Conservation (phyloP, 2,888 invertebrate genomes). For the Podabrus alpinus region DNA sequence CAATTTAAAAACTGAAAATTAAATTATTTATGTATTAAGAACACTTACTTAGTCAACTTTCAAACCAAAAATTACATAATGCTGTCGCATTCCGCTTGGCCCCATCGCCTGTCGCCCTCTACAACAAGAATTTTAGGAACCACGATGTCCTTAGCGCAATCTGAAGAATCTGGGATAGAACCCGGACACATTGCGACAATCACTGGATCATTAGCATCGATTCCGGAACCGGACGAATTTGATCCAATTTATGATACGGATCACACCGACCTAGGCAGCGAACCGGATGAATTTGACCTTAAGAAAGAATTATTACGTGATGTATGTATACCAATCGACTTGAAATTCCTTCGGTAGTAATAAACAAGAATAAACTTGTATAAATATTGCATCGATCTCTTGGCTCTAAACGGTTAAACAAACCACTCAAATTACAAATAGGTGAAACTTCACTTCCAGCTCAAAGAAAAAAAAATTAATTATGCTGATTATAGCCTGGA, state of each 20-base stretch:
- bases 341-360: background rate
- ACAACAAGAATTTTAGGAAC: constrained; percentile 48
- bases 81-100: constrained; percentile 55
- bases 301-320: constrained; percentile 78
- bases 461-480: background rate
- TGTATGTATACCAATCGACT: constrained; percentile 60
- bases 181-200: constrained; percentile 71
- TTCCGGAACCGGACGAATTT: constrained; percentile 60
- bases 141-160: constrained; percentile 49
- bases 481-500: background rate
- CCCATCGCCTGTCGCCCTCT: constrained; percentile 54
- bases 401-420: background rate
- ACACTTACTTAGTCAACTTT: constrained; percentile 9
- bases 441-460: background rate
- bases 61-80: constrained; percentile 36
- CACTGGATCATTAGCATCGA: constrained; percentile 67
- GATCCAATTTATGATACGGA: constrained; percentile 68
- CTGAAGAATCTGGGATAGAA: constrained; percentile 68
- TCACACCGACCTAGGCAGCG: constrained; percentile 80
- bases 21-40: background rate
- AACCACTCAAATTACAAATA: background rate
- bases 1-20: background rate
- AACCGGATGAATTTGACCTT: constrained; percentile 78
- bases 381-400: background rate
- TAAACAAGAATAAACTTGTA: background rate